These are phyloP conservation scores for Hyperoplus immaculatus DNA, from an alignment of 2,797 vertebrate species.

Conservation along the genomic window DNA sequence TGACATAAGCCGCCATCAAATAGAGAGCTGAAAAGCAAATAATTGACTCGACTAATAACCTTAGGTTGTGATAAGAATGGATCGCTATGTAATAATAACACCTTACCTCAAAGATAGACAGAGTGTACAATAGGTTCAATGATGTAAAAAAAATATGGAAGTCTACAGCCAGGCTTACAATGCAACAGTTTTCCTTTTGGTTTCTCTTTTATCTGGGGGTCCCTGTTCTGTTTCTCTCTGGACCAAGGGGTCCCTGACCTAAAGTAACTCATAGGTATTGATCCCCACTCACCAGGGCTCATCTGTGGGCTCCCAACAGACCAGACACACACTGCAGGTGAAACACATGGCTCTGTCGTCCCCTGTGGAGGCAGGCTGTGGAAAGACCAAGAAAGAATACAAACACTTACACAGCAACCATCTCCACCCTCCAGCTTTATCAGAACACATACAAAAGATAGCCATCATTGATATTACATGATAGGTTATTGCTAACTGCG, in stretches of 20 bases:
- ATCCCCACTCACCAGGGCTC: constrained; percentile 92
- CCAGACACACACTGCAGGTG: constrained; percentile 98
- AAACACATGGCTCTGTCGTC: constrained; percentile 99
- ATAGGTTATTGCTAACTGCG: not conserved
- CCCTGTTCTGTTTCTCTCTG: too few relatives aligned
- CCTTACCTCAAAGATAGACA: too few relatives aligned
- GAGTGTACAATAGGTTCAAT: too few relatives aligned
- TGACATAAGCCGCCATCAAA: too few relatives aligned
- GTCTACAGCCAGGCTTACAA: too few relatives aligned
- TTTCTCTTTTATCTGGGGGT: too few relatives aligned
- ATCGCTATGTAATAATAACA: too few relatives aligned
- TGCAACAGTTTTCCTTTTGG: too few relatives aligned
- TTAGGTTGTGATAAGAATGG: too few relatives aligned
- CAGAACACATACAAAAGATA: not conserved
- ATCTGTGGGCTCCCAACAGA: constrained; percentile 99
- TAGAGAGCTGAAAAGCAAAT: too few relatives aligned
- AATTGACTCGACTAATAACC: too few relatives aligned
- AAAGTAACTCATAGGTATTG: not conserved
- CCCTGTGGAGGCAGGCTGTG: constrained; percentile 96
- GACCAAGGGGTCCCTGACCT: not conserved
- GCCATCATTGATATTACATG: not conserved
- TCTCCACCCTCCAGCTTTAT: not conserved
- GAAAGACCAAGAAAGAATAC: not conserved
- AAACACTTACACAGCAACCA: not conserved
- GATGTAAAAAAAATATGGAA: too few relatives aligned